Base-by-base conservation (phyloP, 2,797 vertebrate genomes). In the Botia kubotai region DNA sequence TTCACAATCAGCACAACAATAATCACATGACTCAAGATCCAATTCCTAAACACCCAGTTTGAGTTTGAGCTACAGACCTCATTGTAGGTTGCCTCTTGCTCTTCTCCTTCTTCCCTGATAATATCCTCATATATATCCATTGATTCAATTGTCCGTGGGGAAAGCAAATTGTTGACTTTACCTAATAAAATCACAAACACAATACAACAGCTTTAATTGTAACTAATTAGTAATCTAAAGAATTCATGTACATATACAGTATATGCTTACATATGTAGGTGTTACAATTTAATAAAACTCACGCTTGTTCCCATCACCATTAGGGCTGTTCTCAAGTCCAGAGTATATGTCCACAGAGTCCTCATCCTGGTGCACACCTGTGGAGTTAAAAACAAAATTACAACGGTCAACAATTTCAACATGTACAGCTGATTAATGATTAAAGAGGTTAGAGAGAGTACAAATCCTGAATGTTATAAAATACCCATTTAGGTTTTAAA, bases 51-150 rank as follows among this genome's bases (percentile, higher is more conserved):
- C 57, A 12, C 19, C 53, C n/a, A 11, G 2, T 58, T 11, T 57
- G 53, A 7, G 53, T 57, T 58, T 58, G 66, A 36, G 33, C 2
- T 23, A 69, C 90, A 87, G 84, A 98, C 98, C 91, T 98, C 95
- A 3, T 92, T 92, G 83, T 95, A 95, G 6, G 94, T 94, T 0
- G 96, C 90, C 75, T 98, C 95, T 85, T 93, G 97, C 87, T 93
- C 94, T 84, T 94, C 94, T 85, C 94, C 95, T 90, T 99, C 97
- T 91, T 99, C 96, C 80, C 95, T 96, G 75, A 99, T 81, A 26
- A 99, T 88, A 86, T 99, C 97, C 91, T 99, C 98, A 90, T 97
- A 99, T 36, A 99, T 94, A 90, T 99, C 98, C 91, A 99, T 94
- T 12, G 94, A 94, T 79, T 94, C 95, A 29, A 92, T 80, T 26